Evolutionary conservation across 2,888 invertebrate species (phyloP), one percentile per base, ranked within the genome.

Genomic region (Eubasilissa splendida): DNA sequence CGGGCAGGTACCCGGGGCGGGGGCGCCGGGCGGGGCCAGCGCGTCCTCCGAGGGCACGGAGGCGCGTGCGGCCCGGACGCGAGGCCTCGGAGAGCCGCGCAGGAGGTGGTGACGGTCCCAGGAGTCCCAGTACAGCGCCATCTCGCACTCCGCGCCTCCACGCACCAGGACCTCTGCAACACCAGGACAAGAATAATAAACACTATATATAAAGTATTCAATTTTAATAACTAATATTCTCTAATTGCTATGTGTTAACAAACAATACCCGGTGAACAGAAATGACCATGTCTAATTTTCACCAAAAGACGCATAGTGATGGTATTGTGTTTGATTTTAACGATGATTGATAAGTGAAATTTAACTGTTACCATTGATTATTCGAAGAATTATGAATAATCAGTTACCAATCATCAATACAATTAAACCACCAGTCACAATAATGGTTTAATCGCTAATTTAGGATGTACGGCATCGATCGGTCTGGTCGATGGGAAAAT

Each of bases 51-150:
- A 87, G 31, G 88, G 88, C 77, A 89, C 88, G 68, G 88, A 87
- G 82, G 85, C 76, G 78, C 86, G 83, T 77, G 85, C 73, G 82
- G 85, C 82, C 73, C 87, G 86, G 83, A 84, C 85, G 76, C 86
- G 87, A 31, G 85, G 86, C 50, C 87, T 89, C 84, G 85, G 92
- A 86, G 86, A 92, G 85, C 85, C 90, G 85, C 89, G 89, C 80
- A 87, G 87, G 84, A 89, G 87, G 85, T 89, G 92, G 86, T 93
- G 94, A 75, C 95, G 90, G 88, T 97, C 97, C 97, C 97, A 98
- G 8, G 97, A 97, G 88, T 98, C 97, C 97, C 98, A 98, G 89
- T 96, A 97, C 85, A 98, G 90, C 84, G 94, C 93, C 86, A 94
- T 89, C 85, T 90, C 94, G 86, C 79, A 87, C 84, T 85, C 87